Conservation (phyloP, 2,797 vertebrate species). For the Sebastes trivittatus region DNA sequence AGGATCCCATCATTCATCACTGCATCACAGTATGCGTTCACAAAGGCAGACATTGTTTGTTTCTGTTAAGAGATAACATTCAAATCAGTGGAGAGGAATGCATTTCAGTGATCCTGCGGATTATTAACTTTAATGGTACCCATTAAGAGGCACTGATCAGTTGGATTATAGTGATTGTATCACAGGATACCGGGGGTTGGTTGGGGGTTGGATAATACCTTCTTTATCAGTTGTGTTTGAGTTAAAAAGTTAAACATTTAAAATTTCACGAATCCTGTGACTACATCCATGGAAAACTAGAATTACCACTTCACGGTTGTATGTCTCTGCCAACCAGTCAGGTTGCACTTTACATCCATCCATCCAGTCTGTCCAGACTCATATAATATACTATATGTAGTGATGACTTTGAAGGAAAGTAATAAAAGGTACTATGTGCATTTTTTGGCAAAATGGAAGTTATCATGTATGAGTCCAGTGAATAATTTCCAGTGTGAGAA, state of each 20-base stretch:
- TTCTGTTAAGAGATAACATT: background rate
- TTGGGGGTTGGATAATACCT: background rate
- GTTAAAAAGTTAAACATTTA: no score
- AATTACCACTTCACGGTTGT: no score
- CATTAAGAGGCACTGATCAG: background rate
- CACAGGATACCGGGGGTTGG: background rate
- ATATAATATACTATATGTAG: no score
- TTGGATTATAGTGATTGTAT: background rate
- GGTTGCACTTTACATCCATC: no score
- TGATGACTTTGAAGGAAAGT: no score
- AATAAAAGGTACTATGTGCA: no score
- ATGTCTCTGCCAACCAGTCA: no score
- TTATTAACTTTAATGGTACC: background rate
- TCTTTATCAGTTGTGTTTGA: background rate
- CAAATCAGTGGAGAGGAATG: background rate
- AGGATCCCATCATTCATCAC: background rate
- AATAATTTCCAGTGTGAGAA: no score
- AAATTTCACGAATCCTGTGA: no score
- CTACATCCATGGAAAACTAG: background rate
- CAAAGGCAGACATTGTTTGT: background rate
- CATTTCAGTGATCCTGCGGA: background rate
- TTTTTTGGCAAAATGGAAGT: no score
- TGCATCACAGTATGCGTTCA: background rate
- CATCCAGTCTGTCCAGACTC: no score
- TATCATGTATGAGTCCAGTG: no score